Evolutionary conservation across 1,140 invertebrate genomes (phyloP), one percentile per base, ranked within the genome.

Genomic region (Drosophila eugracilis): DNA sequence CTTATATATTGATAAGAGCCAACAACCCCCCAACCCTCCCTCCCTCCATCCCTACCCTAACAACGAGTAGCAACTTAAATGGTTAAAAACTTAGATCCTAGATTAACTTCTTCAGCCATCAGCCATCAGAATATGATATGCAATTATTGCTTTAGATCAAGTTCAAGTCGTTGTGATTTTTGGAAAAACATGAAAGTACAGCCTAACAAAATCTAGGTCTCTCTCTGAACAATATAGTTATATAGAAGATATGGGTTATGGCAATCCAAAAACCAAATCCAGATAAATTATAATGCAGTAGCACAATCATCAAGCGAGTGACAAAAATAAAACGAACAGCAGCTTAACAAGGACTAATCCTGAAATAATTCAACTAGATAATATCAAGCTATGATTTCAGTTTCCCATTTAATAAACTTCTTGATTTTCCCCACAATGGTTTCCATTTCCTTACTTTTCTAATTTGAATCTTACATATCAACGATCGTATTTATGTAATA

Each of bases 261-360:
- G 26, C n/a, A n/a, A n/a, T n/a, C n/a, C n/a, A n/a, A n/a, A n/a
- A n/a, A n/a, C n/a, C n/a, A n/a, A n/a, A n/a, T n/a, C 53, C 71
- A 41, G 47, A 69, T 58, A 74, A 74, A 57, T 86, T 41, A 80
- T 41, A 69, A 77, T 78, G 81, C 81, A 77, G 69, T 77, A 81
- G 81, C 81, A 86, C 81, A 86, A 86, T 86, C 81, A 86, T 81
- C 67, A 59, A 81, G 59, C 70, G 79, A 84, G 79, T 78, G 79
- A 84, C 62, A 84, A 58, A 47, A 42, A n/a, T n/a, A 57, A 24
- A 47, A 53, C 26, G 45, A 53, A 48, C 32, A 85, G 58, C 73
- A 77, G 78, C 63, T 75, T 75, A 75, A 75, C 44, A 75, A 41
- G 72, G 59, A 55, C 53, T 66, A 52, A 75, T 63, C 50, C 70